Evolutionary conservation across 2,888 invertebrate species (phyloP).

Genomic region (Campopleginae sp.): DNA sequence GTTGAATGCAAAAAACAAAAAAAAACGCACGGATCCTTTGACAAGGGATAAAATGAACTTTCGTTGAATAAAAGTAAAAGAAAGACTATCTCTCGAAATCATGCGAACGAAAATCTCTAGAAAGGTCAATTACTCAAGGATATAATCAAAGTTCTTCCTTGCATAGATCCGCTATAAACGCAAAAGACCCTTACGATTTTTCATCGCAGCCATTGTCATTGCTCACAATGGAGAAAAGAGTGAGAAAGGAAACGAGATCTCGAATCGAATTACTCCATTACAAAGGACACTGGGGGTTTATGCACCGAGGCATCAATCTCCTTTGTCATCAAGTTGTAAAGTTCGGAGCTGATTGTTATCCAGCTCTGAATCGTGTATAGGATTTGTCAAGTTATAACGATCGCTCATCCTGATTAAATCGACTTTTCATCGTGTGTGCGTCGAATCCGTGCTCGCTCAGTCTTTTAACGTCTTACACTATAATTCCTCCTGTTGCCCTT

Average conservation of each 20-base stretch:
- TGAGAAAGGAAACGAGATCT: not conserved
- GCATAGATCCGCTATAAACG: not conserved
- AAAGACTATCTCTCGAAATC: not conserved
- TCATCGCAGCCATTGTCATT: conserved; percentile 21
- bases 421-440: conserved; percentile 9
- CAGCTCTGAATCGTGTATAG: conserved; percentile 10
- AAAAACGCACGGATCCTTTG: not conserved
- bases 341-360: conserved; percentile 36
- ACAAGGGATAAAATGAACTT: not conserved
- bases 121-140: not conserved
- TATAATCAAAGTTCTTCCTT: not conserved
- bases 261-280: conserved; percentile 6
- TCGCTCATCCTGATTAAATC: conserved; percentile 31
- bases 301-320: conserved; percentile 5
- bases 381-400: conserved; percentile 47
- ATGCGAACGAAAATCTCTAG: not conserved
- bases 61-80: not conserved
- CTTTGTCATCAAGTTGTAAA: conserved; percentile 58
- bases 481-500: conserved; percentile 1
- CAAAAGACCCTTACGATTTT: not conserved
- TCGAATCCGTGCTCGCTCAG: not conserved
- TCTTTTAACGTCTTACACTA: conserved; percentile 41
- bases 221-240: conserved; percentile 18
- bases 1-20: not conserved
- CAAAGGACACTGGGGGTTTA: conserved; percentile 3